These are phyloP conservation scores for Isoperla grammatica DNA, from an alignment of 2,888 invertebrate species.

Conservation along the genomic window DNA sequence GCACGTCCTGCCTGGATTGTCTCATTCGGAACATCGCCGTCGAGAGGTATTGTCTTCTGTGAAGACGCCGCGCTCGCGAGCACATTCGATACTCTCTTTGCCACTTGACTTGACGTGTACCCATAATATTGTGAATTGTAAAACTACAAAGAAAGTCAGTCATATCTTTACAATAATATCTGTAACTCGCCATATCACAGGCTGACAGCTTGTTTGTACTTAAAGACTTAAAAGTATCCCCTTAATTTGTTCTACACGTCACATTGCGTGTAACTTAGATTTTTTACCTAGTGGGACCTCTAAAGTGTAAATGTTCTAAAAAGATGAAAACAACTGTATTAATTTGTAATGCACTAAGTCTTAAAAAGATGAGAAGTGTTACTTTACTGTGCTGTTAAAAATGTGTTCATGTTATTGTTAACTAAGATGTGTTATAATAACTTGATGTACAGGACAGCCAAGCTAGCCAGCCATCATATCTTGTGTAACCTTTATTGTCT, in stretches of 20 bases:
- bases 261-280: neutral
- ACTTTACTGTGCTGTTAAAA: too few species aligned
- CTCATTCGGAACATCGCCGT: constrained; percentile 42
- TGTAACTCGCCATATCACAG: constrained; percentile 30
- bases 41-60: constrained; percentile 45
- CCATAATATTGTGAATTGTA: constrained; percentile 16
- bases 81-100: neutral
- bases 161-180: constrained; percentile 23
- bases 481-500: too few species aligned
- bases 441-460: too few species aligned
- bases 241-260: neutral
- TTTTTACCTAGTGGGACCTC: constrained; percentile 3
- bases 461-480: too few species aligned
- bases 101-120: constrained; percentile 8
- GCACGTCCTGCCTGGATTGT: too few species aligned
- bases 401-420: too few species aligned
- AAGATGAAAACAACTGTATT: neutral
- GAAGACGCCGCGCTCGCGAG: constrained; percentile 40
- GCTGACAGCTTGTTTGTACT: constrained; percentile 28
- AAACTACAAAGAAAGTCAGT: constrained; percentile 2
- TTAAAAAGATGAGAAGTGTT: too few species aligned
- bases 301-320: constrained; percentile 1
- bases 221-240: constrained; percentile 15
- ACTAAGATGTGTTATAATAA: too few species aligned
- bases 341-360: too few species aligned